Evolutionary conservation across 2,113 vertebrate species (phyloP).

Genomic region (Leiothrix lutea): DNA sequence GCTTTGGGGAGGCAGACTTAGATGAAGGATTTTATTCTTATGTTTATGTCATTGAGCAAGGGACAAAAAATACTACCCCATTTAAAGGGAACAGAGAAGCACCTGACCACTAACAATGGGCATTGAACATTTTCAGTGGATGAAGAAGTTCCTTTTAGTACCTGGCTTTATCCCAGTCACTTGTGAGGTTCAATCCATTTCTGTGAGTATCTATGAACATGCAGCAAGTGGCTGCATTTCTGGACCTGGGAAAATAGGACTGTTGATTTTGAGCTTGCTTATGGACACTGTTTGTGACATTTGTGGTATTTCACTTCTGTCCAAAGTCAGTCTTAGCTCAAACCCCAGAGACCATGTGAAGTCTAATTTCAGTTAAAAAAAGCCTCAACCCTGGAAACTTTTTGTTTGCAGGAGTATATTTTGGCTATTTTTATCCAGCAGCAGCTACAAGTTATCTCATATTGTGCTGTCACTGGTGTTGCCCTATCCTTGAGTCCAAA

Average conservation of each 20-base stretch:
- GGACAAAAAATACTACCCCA: neutral
- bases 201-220: neutral
- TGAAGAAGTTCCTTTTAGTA: neutral
- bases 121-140: neutral
- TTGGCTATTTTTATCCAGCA: conserved; percentile 49
- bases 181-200: neutral
- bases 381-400: conserved; percentile 7
- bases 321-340: neutral
- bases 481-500: conserved; percentile 23
- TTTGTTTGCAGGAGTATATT: conserved; percentile 23
- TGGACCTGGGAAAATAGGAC: conserved; percentile 8
- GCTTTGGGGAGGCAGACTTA: neutral
- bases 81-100: neutral
- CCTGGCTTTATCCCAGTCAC: neutral
- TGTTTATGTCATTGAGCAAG: neutral
- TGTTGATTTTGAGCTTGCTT: conserved; percentile 6
- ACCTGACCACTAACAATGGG: neutral
- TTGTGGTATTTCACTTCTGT: neutral
- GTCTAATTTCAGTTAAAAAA: conserved; percentile 42
- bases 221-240: neutral
- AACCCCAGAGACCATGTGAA: neutral
- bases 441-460: conserved; percentile 39
- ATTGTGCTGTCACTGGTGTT: neutral
- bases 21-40: neutral
- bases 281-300: neutral